Base-by-base conservation (phyloP, 2,888 invertebrate species). In the Callyntrura sp. region DNA sequence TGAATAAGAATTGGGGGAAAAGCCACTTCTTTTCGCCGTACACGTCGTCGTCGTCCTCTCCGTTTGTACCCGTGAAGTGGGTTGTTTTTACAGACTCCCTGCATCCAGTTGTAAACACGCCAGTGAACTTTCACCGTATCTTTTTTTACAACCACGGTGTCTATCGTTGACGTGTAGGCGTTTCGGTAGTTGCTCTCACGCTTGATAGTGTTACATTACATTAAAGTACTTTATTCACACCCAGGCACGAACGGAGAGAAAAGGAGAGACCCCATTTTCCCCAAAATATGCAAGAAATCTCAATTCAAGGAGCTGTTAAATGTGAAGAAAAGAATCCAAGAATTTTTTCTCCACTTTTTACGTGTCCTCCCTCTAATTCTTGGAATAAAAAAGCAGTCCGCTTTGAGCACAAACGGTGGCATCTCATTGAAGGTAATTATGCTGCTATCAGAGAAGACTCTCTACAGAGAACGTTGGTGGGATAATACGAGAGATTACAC, bases 341-440 rank as follows among this genome's bases (percentile, higher is more conserved):
- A 48, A 68, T 88, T 88, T 79, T 73, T 45, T 70, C 35, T 35
- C 2, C 35, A 35, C 35, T 17, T 43, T 48, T 51, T 45, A 43
- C 81, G 9, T 23, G 20, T 28, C 20, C 62, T 45, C 51, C 11
- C 14, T 51, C 25, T 76, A 23, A 23, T 35, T 35, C 35, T 5
- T n/a, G 28, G 57, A 65, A 35, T 35, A 68, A 86, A 60, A 20
- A 55, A 14, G 14, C 12, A 17, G 79, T 51, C 23, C 51, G 45
- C 17, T 68, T 43, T 76, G 51, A 55, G 35, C 55, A 28, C 2
- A 5, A n/a, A 48, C 60, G 20, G 76, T 65, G 76, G 84, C 84
- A 88, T 88, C 88, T 84, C 88, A 88, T 84, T 82, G 84, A 84
- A 88, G 88, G 84, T 84, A 88, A 88, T 88, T 88, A 88, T 84